Base-by-base conservation (phyloP, 2,113 vertebrate species). In the Alces alces region DNA sequence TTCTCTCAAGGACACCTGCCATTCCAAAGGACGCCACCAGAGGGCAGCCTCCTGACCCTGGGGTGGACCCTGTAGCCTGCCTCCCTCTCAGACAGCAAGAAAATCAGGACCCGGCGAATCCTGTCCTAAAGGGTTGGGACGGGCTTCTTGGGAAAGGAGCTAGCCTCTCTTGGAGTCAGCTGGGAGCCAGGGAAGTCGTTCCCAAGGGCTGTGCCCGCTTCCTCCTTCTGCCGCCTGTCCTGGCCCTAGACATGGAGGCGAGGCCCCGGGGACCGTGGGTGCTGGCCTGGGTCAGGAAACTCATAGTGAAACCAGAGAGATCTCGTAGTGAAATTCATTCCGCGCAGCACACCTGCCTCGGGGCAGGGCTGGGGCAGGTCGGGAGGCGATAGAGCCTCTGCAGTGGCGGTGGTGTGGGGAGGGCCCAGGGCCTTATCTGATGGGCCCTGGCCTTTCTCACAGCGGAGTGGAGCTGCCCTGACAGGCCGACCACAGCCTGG, bases 231-330 rank as follows among this genome's bases (percentile, higher is more conserved):
- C 54, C 47, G 79, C 28, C 33, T 28, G 54, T 97, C 17, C 61
- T 85, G 96, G 93, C 70, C 86, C 15, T 8, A 86, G 91, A 93
- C 80, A 45, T 17, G n/a, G 30, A 87, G 73, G 87, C 76, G 96
- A 92, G 97, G 88, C 91, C 93, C 85, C 21, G 0, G 39, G 73
- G 66, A 5, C 55, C 2, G 90, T 93, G 97, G 91, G 96, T 78
- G 87, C 97, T 96, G 91, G 94, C 88, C 85, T 84, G 97, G 95
- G 94, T 95, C 91, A 25, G 88, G 79, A 96, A n/a, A 98, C 97
- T 98, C 98, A 98, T 97, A 98, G 78, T 57, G 98, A 98, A 98
- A 98, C 97, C 95, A 43, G 54, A 97, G 86, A 43, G 50, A 54
- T 36, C 82, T 93, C 4, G 66, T 27, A 78, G 86, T 55, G 91